A percentile compares a stretch with the other conserved stretches of the same genome.
phyloP scores from a whole-genome alignment of 1,140 invertebrate genomes.

The Aphis craccivora region DNA sequence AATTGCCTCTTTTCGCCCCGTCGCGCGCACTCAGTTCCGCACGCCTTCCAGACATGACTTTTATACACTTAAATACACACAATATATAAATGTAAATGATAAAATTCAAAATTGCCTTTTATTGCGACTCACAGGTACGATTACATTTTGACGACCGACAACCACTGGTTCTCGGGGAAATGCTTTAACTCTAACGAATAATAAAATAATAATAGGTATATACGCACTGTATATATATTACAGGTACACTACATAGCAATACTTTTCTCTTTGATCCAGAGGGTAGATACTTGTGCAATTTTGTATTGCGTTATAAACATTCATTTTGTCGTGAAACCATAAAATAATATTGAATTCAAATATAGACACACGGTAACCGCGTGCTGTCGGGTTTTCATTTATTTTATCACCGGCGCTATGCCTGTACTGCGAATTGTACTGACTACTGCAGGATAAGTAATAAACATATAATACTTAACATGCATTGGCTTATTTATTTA shows the following conservation, averaged over 20 bases:
- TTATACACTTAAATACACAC: background rate
- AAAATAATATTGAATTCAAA: background rate
- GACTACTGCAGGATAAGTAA: background rate
- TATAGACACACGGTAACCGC: background rate
- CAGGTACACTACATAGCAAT: background rate
- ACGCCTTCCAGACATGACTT: background rate
- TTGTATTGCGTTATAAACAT: background rate
- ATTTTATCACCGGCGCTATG: background rate
- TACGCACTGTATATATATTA: too few relatives aligned
- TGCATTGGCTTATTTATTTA: background rate
- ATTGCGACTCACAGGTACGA: background rate
- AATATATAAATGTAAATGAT: background rate
- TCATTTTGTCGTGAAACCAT: background rate
- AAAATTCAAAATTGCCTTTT: constrained; percentile 21
- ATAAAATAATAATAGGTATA: background rate
- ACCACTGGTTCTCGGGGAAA: background rate
- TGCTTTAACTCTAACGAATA: background rate
- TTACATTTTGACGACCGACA: background rate
- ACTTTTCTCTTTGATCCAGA: background rate
- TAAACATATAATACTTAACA: background rate
- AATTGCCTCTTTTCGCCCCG: constrained; percentile 26
- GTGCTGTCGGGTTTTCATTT: background rate
- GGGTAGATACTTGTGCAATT: background rate
- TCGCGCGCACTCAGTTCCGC: background rate
- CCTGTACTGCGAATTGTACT: background rate